Conservation (phyloP, 2,113 vertebrate species). For the Pluvianellus socialis region DNA sequence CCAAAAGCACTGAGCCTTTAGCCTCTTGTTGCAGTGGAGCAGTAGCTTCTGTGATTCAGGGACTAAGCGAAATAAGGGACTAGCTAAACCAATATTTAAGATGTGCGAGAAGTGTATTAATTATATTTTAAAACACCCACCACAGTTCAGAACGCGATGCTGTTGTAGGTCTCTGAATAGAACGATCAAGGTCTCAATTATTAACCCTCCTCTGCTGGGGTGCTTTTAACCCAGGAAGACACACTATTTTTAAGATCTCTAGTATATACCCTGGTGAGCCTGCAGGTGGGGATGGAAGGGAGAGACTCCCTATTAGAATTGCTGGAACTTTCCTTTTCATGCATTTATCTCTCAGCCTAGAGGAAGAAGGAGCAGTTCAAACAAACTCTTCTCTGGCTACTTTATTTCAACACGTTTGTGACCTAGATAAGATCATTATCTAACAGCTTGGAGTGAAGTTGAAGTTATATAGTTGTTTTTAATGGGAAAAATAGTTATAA, state of each 20-base stretch:
- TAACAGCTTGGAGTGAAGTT: conserved; percentile 42
- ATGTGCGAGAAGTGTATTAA: not conserved
- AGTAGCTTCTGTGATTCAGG: not conserved
- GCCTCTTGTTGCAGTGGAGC: not conserved
- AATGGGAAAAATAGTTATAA: conserved; percentile 38
- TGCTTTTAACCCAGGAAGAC: conserved; percentile 8
- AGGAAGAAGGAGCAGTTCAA: conserved; percentile 55
- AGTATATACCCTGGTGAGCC: conserved; percentile 8
- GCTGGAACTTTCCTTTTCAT: conserved; percentile 32
- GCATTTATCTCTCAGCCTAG: conserved; percentile 34
- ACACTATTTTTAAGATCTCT: not conserved
- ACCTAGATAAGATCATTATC: conserved; percentile 57
- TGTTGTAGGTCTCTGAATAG: not conserved
- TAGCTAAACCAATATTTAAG: conserved; percentile 44
- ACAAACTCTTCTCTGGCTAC: conserved; percentile 42
- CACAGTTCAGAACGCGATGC: not conserved
- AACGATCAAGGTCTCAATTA: conserved; percentile 3
- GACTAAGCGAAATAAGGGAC: not conserved
- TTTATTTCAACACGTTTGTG: conserved; percentile 30
- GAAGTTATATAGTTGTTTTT: conserved; percentile 29
- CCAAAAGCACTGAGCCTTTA: conserved; percentile 34
- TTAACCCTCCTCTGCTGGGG: not conserved
- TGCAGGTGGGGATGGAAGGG: conserved; percentile 25
- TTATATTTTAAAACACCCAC: not conserved
- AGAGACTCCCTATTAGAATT: not conserved